Base-by-base conservation (phyloP, 2,888 invertebrate genomes). In the Tridacna crocea region DNA sequence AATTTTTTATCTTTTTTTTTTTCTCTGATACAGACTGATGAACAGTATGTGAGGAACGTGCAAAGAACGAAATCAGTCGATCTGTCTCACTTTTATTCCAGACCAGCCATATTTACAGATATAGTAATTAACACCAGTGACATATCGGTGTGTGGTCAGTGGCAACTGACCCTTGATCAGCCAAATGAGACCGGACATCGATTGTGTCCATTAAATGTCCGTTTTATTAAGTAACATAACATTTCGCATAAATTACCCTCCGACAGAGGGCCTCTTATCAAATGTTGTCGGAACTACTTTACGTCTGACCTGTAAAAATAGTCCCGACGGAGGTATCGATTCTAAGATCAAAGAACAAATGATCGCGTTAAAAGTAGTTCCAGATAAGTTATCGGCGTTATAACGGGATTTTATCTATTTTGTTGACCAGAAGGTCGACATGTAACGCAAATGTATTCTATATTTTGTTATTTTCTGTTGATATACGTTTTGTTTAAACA, bases 241-340 rank as follows among this genome's bases (percentile, higher is more conserved):
- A 80, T 48, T 79, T 74, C 83, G 70, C 75, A 83, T 80, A 83
- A 68, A 83, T 83, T 77, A 77, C 63, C 61, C 26, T 63, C 80
- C 63, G 22, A 51, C 80, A 83, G 77, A 75, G 55, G 58, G 27
- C 26, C 3, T 26, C 66, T 27, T 79, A 79, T 79, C 79, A 26
- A 48, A 70, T 48, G 26, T 55, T 76, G 82, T 82, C 82, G 60
- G 17, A 68, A 51, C 68, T 61, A 82, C 72, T 82, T 76, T 66
- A 17, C 24, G 36, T 47, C 26, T 61, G 22, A 46, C 15, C 74
- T 61, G 27, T 46, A n/a, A 58, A n/a, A 74, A 47, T 24, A 60
- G 26, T 60, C n/a, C 70, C 51, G 51, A 24, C 63, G 74, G 74
- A 74, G 61, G 74, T 47, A 17, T n/a, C 22, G n/a, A 22, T 47